Evolutionary conservation across 2,888 invertebrate species (phyloP), one percentile per base, ranked within the genome.

Genomic region (Andrena bucephala): DNA sequence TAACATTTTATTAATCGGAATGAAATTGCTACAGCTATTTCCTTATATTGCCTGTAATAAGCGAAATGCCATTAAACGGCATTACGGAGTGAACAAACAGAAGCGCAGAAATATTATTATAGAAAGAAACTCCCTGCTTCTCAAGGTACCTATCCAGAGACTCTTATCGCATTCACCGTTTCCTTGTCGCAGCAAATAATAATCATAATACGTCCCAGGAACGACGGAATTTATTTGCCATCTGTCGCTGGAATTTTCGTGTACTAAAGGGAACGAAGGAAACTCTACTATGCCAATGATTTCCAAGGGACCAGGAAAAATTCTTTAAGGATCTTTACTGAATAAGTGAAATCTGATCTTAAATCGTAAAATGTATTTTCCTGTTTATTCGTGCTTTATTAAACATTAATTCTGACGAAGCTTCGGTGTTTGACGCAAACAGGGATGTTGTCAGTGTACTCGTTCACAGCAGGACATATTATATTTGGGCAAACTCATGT

Each of bases 401-500:
- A 68, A 68, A 52, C 24, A 57, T 52, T 42, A 7, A n/a, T 20
- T 20, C 16, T 48, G 8, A 65, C 29, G 13, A 2, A 27, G 10
- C 3, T 42, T 10, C n/a, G 10, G 7, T 7, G 2, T n/a, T 13
- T 20, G 4, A 27, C 5, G 7, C 20, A 57, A 27, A 13, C 52
- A 29, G 60, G n/a, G 24, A 10, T 66, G 66, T 60, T 65, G 48
- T 24, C 42, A 8, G 24, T 59, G 65, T 36, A n/a, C 65, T 48
- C 27, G 60, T 13, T n/a, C 24, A 20, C 42, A 42, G 10, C 5
- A 13, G 16, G 24, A 36, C 36, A 10, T 66, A 66, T 75, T 75
- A 68, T 67, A 70, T 71, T 59, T 57, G 33, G 7, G 29, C 54
- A 27, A 36, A 52, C 24, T 33, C 48, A 31, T 67, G 33, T 50